A percentile compares a stretch with the other conserved stretches of the same genome.
Conservation (phyloP, 2,113 vertebrate genomes). For the Zapus hudsonius region DNA sequence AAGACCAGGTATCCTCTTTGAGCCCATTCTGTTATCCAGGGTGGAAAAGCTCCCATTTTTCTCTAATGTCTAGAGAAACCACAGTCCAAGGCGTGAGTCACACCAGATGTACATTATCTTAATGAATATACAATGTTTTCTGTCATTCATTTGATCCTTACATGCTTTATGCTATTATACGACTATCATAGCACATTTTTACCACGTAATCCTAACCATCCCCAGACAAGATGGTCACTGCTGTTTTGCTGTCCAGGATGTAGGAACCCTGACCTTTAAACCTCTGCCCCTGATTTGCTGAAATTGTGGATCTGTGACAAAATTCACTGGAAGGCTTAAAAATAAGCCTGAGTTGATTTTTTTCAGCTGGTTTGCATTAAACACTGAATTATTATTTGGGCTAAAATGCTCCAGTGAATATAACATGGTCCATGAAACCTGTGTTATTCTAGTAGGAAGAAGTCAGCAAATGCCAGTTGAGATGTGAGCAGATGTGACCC, state of each 20-base stretch:
- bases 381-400: neutral
- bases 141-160: neutral
- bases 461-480: neutral
- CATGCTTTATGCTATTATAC: no score
- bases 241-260: neutral
- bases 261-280: no score
- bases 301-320: neutral
- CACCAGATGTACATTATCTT: neutral
- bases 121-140: neutral
- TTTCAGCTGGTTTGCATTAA: neutral
- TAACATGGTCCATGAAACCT: neutral
- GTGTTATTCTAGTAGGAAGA: neutral
- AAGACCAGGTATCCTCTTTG: neutral
- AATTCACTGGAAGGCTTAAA: neutral
- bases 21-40: neutral
- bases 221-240: neutral
- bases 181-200: neutral
- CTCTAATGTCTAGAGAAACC: neutral
- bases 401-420: neutral
- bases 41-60: neutral
- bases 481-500: neutral
- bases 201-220: neutral
- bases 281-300: neutral
- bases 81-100: neutral
- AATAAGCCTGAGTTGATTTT: neutral